Evolutionary conservation across 2,113 vertebrate genomes (phyloP).

Genomic region (Eleginops maclovinus): DNA sequence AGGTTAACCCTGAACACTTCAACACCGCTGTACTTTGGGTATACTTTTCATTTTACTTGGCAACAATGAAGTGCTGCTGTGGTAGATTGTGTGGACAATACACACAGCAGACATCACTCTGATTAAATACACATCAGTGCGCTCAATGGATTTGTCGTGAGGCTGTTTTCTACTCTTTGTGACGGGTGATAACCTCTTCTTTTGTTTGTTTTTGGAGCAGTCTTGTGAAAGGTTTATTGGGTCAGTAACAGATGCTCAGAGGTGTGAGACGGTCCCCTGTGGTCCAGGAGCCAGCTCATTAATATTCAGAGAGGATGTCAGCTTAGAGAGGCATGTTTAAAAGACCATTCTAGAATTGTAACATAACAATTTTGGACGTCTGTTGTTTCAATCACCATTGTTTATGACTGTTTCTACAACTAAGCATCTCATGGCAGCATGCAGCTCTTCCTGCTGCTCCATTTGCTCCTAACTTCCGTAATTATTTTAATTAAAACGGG

Average conservation of each 20-base stretch:
- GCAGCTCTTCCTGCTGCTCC: constrained; percentile 7
- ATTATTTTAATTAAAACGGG: constrained; percentile 45
- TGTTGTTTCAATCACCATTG: not conserved
- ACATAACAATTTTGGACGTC: not conserved
- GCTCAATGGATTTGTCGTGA: not conserved
- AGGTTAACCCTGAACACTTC: not conserved
- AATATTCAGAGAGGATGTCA: not conserved
- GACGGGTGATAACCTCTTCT: constrained; percentile 46
- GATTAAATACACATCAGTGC: constrained; percentile 7
- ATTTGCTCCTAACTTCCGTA: constrained; percentile 10
- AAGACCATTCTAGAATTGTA: not conserved
- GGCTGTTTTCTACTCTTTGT: not conserved
- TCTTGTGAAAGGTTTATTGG: constrained; percentile 45
- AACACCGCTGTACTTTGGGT: not conserved
- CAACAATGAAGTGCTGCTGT: not conserved
- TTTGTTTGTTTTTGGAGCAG: constrained; percentile 37
- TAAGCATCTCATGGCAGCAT: no score
- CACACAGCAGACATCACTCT: constrained; percentile 26
- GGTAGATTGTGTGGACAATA: constrained; percentile 5
- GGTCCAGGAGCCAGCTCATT: constrained; percentile 3
- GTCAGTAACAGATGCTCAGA: constrained; percentile 28
- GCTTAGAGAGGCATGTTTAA: not conserved
- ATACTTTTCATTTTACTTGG: not conserved
- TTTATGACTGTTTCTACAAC: no score
- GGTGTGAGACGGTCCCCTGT: constrained; percentile 35